Evolutionary conservation across 2,888 invertebrate genomes (phyloP), one percentile per base, ranked within the genome.

Genomic region (Hypercompe scribonia): DNA sequence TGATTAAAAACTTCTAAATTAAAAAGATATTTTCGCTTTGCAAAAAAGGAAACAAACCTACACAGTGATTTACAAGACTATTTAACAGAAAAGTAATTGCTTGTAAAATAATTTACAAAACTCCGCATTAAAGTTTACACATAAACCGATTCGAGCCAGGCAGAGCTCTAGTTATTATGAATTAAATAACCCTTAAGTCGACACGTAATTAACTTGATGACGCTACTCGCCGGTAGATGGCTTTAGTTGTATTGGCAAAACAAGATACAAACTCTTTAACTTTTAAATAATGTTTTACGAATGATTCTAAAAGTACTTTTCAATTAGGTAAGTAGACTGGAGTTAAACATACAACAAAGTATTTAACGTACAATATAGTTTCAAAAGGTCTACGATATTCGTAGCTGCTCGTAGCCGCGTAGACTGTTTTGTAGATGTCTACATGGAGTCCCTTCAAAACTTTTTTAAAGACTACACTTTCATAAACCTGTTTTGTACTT

Each of bases 221-320:
- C 70, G 91, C 95, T 93, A 94, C 91, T 89, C 92, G 82, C 70
- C 87, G 83, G 84, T 86, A 94, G 95, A 93, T 95, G 95, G 93
- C 94, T 91, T 69, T 80, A 88, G 76, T 1, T 10, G 90, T 87
- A 65, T 36, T 84, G 50, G n/a, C 2, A 63, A 78, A 81, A n/a
- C 42, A 65, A 42, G 65, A 50, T 18, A 65, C n/a, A n/a, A n/a
- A n/a, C n/a, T n/a, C n/a, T n/a, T n/a, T n/a, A n/a, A n/a, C n/a
- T n/a, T n/a, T n/a, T n/a, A n/a, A n/a, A n/a, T n/a, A n/a, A n/a
- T n/a, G n/a, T n/a, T n/a, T n/a, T n/a, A n/a, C n/a, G n/a, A n/a
- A 42, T 13, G 0, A 13, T 24, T 71, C 58, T 42, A 34, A 0
- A 34, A 39, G 10, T 42, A 11, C 18, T 42, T 42, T 54, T 28